Percentiles rank a stretch among this genome's conserved stretches.
phyloP scores from a whole-genome alignment of 2,797 vertebrate genomes.

The Tachyglossus aculeatus region DNA sequence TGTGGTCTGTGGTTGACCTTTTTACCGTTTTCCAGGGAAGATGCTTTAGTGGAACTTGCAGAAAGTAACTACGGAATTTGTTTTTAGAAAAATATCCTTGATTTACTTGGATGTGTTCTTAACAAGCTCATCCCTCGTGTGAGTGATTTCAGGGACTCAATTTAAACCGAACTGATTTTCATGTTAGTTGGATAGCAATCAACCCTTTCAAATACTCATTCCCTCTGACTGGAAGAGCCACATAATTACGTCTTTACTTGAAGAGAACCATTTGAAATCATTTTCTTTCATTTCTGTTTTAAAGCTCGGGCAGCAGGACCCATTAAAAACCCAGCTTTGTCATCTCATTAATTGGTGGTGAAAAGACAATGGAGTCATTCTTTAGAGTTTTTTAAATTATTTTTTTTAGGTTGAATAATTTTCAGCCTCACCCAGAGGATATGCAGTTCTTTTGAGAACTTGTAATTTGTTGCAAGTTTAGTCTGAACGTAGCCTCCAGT shows the following conservation, averaged over 20 bases:
- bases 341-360: neutral
- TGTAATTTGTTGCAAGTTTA: constrained; percentile 34
- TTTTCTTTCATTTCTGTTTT: neutral
- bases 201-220: constrained; percentile 15
- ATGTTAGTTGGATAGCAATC: neutral
- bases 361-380: constrained; percentile 17
- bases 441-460: constrained; percentile 26
- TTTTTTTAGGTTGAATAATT: constrained; percentile 24
- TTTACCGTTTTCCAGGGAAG: too few species aligned
- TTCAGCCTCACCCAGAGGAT: constrained; percentile 8
- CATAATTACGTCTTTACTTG: constrained; percentile 10
- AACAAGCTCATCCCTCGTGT: neutral
- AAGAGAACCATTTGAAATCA: constrained; percentile 7
- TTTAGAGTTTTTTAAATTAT: constrained; percentile 5
- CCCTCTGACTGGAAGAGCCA: constrained; percentile 28
- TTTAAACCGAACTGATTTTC: neutral
- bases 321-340: neutral
- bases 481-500: neutral
- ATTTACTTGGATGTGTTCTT: too few species aligned
- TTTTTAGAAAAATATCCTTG: too few species aligned
- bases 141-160: neutral
- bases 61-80: too few species aligned
- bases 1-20: too few species aligned
- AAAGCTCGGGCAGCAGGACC: neutral
- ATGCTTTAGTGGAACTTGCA: too few species aligned